Evolutionary conservation across 1,140 invertebrate species (phyloP), one percentile per base, ranked within the genome.

Genomic region (Myzus persicae): DNA sequence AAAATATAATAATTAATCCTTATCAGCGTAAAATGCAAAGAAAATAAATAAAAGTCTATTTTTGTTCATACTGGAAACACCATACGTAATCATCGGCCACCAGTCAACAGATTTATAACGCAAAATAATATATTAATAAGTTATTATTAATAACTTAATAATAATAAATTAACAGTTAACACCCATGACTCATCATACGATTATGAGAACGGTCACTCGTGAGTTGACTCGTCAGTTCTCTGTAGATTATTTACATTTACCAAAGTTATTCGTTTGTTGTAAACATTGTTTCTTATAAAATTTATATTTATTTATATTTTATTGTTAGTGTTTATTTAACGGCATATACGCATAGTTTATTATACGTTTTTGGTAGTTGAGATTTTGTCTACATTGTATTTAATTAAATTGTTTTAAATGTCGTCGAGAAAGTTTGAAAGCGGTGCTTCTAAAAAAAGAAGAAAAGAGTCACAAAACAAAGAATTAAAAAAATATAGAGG

Each of bases 21-120:
- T 81, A 81, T 81, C 76, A 81, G 76, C n/a, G 76, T 81, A 81
- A 81, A 81, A 81, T 81, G 76, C n/a, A 81, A 81, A 81, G 76
- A 81, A 81, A 81, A 81, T 8, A 81, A 81, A 81, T 81, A 18
- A 81, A 81, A 81, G n/a, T 81, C 76, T 31, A 76, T 76, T 76
- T 76, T n/a, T 76, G 67, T 59, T 26, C 54, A 59, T 59, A 76
- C 67, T 31, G 26, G 67, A 76, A 76, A 76, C 31, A 76, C 31
- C 3, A n/a, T 76, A 76, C 54, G 54, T 24, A 59, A 59, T 24
- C 54, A 59, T 59, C 54, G 54, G 54, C 54, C 26, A 2, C 54
- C 54, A 26, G 54, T 59, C 54, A 59, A 24, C 20, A 59, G 4
- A 59, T 59, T 76, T 76, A 76, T n/a, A 8, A 46, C 46, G 46